Percentiles rank a stretch among this genome's conserved stretches.
phyloP scores from a whole-genome alignment of 2,797 vertebrate species.

The Gallirallus australis region DNA sequence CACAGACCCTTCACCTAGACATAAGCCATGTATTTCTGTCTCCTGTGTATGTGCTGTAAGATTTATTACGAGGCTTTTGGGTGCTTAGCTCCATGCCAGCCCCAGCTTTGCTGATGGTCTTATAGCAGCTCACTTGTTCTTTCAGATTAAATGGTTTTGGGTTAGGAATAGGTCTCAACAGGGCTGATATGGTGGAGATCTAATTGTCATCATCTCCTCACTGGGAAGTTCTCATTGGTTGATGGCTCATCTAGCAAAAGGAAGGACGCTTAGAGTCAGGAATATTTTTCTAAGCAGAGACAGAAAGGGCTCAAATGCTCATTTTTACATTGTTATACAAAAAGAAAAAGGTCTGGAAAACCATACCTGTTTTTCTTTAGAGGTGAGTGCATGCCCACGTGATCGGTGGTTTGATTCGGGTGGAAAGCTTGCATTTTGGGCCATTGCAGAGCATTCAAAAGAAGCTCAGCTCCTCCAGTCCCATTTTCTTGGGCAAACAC shows the following conservation, averaged over 20 bases:
- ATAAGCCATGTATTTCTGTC: neutral
- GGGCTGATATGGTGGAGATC: neutral
- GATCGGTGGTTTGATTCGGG: neutral
- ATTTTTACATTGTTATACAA: neutral
- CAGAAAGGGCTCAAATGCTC: neutral
- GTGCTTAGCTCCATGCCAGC: neutral
- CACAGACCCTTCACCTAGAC: neutral
- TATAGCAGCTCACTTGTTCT: accelerated
- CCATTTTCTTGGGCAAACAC: neutral
- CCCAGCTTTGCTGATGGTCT: neutral
- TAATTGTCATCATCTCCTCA: neutral
- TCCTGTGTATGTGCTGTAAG: neutral
- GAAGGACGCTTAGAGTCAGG: neutral
- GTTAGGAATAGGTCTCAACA: neutral
- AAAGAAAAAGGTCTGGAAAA: neutral
- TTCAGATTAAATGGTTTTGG: accelerated
- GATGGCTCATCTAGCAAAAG: neutral
- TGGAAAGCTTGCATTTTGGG: neutral
- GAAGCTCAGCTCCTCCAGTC: neutral
- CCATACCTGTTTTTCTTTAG: neutral
- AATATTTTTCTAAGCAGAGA: neutral
- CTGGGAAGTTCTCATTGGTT: neutral
- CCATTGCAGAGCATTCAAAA: neutral
- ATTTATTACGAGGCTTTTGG: neutral
- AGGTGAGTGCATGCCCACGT: accelerated